These are phyloP conservation scores for Phalacrocorax brasilianus DNA, from an alignment of 2,113 vertebrate species.

Conservation along the genomic window DNA sequence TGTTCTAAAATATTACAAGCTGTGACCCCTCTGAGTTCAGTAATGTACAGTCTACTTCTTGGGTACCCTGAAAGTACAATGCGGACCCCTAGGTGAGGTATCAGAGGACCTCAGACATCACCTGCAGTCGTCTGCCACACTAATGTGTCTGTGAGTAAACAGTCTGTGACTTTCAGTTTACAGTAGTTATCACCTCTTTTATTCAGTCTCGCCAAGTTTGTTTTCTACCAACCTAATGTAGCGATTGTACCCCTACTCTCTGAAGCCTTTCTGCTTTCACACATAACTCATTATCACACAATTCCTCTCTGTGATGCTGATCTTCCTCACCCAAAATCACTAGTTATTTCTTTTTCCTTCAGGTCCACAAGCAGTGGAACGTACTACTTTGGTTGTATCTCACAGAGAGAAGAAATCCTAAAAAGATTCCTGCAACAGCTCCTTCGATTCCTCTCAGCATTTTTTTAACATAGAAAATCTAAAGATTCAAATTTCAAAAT, in stretches of 20 bases:
- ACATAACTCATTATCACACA: not conserved
- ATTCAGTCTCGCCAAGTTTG: not conserved
- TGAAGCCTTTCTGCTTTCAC: not conserved
- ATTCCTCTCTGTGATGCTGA: not conserved
- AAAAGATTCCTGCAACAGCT: not conserved
- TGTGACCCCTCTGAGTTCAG: not conserved
- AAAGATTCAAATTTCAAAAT: not conserved
- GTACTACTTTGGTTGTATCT: not conserved
- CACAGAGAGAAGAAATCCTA: not conserved
- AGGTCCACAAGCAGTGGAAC: not conserved
- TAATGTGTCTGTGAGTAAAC: not conserved
- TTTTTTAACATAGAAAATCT: not conserved
- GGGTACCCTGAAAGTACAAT: not conserved
- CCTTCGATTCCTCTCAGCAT: not conserved
- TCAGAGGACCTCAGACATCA: not conserved
- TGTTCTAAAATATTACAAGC: not conserved
- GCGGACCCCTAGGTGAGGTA: rapidly evolving
- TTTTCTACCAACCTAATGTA: not conserved
- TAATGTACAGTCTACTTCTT: not conserved
- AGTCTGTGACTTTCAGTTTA: not conserved
- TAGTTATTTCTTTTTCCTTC: not conserved
- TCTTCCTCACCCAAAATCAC: not conserved
- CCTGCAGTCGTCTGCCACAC: rapidly evolving
- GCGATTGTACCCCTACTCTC: not conserved
- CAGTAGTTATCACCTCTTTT: not conserved